Percentiles rank a stretch among this genome's conserved stretches.
phyloP scores from a whole-genome alignment of 2,888 invertebrate genomes.

The Ophion costatus region DNA sequence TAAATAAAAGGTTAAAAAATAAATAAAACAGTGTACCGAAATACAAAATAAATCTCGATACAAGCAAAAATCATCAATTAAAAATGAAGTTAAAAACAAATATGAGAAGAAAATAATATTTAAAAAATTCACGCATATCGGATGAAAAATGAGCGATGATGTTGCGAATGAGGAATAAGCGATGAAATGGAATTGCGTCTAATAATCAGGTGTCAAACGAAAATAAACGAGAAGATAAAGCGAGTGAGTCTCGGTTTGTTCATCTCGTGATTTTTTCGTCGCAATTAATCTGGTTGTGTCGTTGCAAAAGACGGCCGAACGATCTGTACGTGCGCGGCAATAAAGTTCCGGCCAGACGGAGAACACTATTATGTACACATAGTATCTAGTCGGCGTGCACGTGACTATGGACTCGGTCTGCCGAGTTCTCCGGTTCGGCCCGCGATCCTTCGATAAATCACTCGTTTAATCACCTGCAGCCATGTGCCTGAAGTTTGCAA shows the following conservation, averaged over 20 bases:
- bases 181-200: too few species aligned
- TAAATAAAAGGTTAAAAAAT: too few species aligned
- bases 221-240: background rate
- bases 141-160: too few species aligned
- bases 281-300: constrained; percentile 48
- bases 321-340: constrained; percentile 41
- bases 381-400: constrained; percentile 53
- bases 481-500: background rate
- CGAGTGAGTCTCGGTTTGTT: background rate
- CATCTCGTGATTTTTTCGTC: constrained; percentile 17
- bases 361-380: constrained; percentile 46
- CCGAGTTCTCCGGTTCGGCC: constrained; percentile 28
- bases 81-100: too few species aligned
- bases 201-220: background rate
- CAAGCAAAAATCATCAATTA: too few species aligned
- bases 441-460: constrained; percentile 63
- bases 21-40: too few species aligned
- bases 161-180: too few species aligned
- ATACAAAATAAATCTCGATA: too few species aligned
- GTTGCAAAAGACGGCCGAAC: constrained; percentile 50
- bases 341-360: constrained; percentile 60
- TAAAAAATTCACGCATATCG: too few species aligned
- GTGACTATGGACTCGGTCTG: constrained; percentile 48
- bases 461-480: constrained; percentile 65
- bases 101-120: too few species aligned